Base-by-base conservation (phyloP, 2,797 vertebrate genomes). In the Alca torda region DNA sequence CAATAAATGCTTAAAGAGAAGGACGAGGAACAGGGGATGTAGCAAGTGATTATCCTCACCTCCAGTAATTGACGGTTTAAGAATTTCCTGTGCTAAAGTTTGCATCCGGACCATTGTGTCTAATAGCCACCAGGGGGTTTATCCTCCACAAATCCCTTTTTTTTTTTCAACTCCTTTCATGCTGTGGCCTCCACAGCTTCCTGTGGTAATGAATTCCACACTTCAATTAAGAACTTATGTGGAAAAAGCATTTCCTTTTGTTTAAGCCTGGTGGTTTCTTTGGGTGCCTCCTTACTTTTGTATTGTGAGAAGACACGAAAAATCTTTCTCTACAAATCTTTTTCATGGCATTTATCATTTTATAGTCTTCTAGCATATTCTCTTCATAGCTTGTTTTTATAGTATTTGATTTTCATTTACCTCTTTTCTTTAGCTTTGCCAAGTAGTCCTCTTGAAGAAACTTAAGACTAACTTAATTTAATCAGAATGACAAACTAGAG, bases 41-140 rank as follows among this genome's bases (percentile, higher is more conserved):
- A 91, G 63, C 53, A 86, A 91, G 56, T 5, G 1, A 59, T 94
- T 93, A 86, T 76, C 33, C 39, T 88, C 69, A 93, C 70, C 86
- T 93, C 17, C 74, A 91, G 50, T 69, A 93, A 96, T 26, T 51
- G 57, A 89, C 43, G 10, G 37, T 88, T 90, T 87, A 93, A 92
- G 94, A 93, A 96, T 95, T 97, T 96, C 83, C 86, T 82, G 59
- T 69, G 35, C 51, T 84, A 56, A 78, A 61, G 35, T 92, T 95
- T 95, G 17, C 54, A 93, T 90, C 77, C 5, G 13, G 90, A 86
- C 54, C 74, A 90, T 93, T 95, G 93, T 90, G 67, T 90, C 50
- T 78, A 86, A 78, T 53, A 91, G 50, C 45, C 30, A 83, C 18
- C 26, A 78, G 45, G 64, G 77, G 37, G 30, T 90, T 90, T 95